Evolutionary conservation across 2,113 vertebrate species (phyloP).

Genomic region (Peromyscus leucopus): DNA sequence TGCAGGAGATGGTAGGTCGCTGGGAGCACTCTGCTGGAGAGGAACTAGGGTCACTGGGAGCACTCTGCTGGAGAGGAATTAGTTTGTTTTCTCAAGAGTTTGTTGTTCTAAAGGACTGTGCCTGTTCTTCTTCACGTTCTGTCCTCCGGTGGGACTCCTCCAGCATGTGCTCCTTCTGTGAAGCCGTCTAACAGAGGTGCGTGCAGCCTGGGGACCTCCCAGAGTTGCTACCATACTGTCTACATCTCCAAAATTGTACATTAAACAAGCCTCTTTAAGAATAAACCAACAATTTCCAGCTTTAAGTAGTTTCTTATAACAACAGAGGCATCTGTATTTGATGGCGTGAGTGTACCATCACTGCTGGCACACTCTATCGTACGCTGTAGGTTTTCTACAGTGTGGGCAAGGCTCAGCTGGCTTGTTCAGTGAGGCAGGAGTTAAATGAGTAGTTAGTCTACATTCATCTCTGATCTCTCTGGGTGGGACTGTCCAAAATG

Average conservation of each 20-base stretch:
- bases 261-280: not conserved
- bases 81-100: not conserved
- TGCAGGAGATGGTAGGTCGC: not conserved
- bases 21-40: not conserved
- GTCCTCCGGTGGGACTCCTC: not conserved
- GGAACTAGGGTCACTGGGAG: not conserved
- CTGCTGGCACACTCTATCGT: not conserved
- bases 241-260: not conserved
- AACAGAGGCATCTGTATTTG: not conserved
- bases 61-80: not conserved
- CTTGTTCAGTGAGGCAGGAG: not conserved
- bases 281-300: not conserved
- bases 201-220: not conserved
- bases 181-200: too few species aligned
- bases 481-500: not conserved
- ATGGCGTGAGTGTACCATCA: not conserved
- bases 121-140: accelerated
- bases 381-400: not conserved
- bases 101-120: not conserved
- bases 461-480: not conserved
- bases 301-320: not conserved
- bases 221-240: not conserved
- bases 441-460: not conserved
- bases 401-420: not conserved
- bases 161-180: not conserved